Evolutionary conservation across 2,888 invertebrate genomes (phyloP), one percentile per base, ranked within the genome.

Genomic region (Orchesellides sinensis): DNA sequence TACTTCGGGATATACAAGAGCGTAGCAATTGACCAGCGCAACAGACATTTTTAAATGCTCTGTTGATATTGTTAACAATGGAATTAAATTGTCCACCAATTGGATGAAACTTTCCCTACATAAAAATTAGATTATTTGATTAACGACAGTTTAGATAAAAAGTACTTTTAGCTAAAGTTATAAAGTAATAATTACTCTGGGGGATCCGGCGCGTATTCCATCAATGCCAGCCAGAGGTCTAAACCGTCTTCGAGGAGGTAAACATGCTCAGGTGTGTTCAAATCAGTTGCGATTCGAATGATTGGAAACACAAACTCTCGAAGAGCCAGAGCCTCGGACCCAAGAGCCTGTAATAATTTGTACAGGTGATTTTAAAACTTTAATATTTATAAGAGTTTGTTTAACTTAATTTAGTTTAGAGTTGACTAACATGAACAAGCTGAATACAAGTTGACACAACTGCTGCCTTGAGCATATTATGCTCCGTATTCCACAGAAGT

Each of bases 161-260:
- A 5, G 32, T 32, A 32, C 5, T 10, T 32, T 32, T 32, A 32
- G 10, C 10, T 32, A 32, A n/a, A 32, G 32, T 32, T 6, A 32
- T 10, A 32, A 32, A 32, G 32, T 5, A 32, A 5, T 14, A 40
- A 40, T 83, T 88, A 72, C 85, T 88, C 88, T n/a, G 87, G 86
- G 21, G 87, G 86, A 59, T 92, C 90, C 0, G 94, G 93, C 3
- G 94, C 92, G 89, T 95, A 94, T 90, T 96, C 95, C 83, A 98
- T 91, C 21, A 96, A 93, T 0, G 95, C 94, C 72, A 94, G 92
- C 97, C 98, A 98, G 80, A 98, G 92, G 87, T 96, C 96, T 47
- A 98, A 91, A 1, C 97, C 97, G 89, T 98, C 98, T 90, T 98
- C 98, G 87, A 97, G 91, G 69, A 98, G 92, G 90, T 98, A 98